These are phyloP conservation scores for Acrossocheilus fasciatus DNA, from an alignment of 2,797 vertebrate species.

Conservation along the genomic window DNA sequence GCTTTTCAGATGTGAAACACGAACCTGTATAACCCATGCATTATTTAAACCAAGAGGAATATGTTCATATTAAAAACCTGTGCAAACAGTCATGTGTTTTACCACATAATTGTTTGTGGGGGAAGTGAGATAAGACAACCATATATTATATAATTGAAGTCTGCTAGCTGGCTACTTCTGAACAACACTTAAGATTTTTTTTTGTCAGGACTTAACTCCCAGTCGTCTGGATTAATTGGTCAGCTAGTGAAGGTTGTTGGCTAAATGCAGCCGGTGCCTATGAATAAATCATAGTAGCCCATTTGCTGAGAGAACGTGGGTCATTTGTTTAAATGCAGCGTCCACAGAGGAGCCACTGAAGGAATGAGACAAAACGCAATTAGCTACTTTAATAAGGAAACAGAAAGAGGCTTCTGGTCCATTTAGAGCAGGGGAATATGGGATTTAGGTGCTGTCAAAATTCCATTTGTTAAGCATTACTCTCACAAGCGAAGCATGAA, in stretches of 20 bases:
- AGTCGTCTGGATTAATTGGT: slow-evolving; percentile 53
- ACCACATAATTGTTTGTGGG: neutral
- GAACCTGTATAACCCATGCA: slow-evolving; percentile 3
- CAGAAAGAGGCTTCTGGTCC: slow-evolving; percentile 60
- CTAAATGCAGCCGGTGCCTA: slow-evolving; percentile 54
- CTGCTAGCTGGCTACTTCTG: slow-evolving; percentile 18
- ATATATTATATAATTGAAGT: neutral
- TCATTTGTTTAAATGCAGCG: slow-evolving; percentile 75
- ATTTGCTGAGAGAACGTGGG: slow-evolving; percentile 66
- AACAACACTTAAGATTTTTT: slow-evolving; percentile 17
- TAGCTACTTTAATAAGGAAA: slow-evolving; percentile 77
- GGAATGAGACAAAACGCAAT: slow-evolving; percentile 73
- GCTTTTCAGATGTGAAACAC: neutral
- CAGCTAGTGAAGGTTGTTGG: slow-evolving; percentile 51
- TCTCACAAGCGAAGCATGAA: slow-evolving; percentile 45
- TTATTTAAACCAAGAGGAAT: slow-evolving; percentile 54
- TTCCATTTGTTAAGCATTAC: slow-evolving; percentile 62
- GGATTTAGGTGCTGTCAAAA: slow-evolving; percentile 63
- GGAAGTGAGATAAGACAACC: neutral
- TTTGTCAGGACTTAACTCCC: slow-evolving; percentile 33
- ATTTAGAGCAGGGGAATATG: slow-evolving; percentile 68
- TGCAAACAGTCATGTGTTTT: neutral
- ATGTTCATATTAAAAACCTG: slow-evolving; percentile 18
- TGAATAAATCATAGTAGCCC: slow-evolving; percentile 76
- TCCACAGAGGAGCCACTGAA: slow-evolving; percentile 76